phyloP scores from a whole-genome alignment of 2,113 vertebrate species.

The Maccullochella peelii region DNA sequence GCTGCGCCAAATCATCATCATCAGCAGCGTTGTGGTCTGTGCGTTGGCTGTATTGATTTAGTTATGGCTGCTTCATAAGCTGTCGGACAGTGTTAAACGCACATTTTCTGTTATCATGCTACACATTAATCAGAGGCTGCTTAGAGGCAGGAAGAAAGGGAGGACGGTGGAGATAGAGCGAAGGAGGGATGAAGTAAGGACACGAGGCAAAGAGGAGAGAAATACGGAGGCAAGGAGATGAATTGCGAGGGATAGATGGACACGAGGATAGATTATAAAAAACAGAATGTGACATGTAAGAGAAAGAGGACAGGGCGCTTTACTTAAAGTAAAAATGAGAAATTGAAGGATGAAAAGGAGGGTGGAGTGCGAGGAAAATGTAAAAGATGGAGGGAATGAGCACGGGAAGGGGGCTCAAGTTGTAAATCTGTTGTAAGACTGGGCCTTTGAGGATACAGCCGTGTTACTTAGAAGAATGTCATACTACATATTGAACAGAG shows the following conservation, averaged over 20 bases:
- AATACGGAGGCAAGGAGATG: constrained; percentile 2
- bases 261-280: neutral
- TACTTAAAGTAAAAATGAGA: neutral
- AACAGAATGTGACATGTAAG: neutral
- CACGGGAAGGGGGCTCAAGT: neutral
- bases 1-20: constrained; percentile 70
- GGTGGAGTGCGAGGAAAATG: neutral
- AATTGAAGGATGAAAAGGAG: neutral
- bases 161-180: neutral
- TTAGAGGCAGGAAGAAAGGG: constrained; percentile 32
- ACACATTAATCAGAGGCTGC: constrained; percentile 77
- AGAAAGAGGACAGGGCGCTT: neutral
- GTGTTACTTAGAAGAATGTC: constrained; percentile 25
- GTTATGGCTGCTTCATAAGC: constrained; percentile 87
- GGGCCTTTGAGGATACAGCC: constrained; percentile 24
- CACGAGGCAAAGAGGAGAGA: neutral
- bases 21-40: constrained; percentile 54
- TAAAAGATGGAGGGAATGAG: neutral
- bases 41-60: constrained; percentile 83
- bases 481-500: constrained; percentile 1
- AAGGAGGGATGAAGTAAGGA: constrained; percentile 31
- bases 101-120: constrained; percentile 81
- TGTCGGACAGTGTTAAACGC: constrained; percentile 85
- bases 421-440: constrained; percentile 12
- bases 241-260: constrained; percentile 19